Evolutionary conservation across 2,888 invertebrate genomes (phyloP).

Genomic region (Octonoba sinensis): DNA sequence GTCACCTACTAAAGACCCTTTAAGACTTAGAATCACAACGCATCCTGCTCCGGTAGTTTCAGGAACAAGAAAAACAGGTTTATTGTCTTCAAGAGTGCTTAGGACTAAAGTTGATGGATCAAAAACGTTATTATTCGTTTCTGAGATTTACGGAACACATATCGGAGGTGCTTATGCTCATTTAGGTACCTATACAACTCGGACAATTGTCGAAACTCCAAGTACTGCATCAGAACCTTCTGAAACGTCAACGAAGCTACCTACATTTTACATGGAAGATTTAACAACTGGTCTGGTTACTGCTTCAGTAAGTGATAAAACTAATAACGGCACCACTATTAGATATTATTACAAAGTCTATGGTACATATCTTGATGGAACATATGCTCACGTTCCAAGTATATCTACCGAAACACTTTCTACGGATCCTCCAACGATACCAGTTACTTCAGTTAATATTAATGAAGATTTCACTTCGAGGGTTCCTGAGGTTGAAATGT

Average conservation of each 20-base stretch:
- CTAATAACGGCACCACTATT: slow-evolving; percentile 58
- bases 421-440: background rate
- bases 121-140: slow-evolving; percentile 54
- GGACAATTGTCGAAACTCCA: slow-evolving; percentile 23
- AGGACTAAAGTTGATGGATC: slow-evolving; percentile 47
- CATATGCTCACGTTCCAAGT: slow-evolving; percentile 64
- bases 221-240: background rate
- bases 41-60: slow-evolving; percentile 5
- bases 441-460: background rate
- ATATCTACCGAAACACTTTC: slow-evolving; percentile 55
- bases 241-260: slow-evolving; percentile 10
- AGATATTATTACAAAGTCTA: slow-evolving; percentile 58
- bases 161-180: slow-evolving; percentile 66
- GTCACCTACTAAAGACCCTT: slow-evolving; percentile 35
- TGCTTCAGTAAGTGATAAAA: slow-evolving; percentile 52
- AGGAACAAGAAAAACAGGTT: slow-evolving; percentile 53
- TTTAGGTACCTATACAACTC: slow-evolving; percentile 65
- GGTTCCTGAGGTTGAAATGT: background rate
- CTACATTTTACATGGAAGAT: slow-evolving; percentile 42
- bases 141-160: slow-evolving; percentile 66
- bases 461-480: background rate
- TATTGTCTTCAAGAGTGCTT: slow-evolving; percentile 62
- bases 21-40: slow-evolving; percentile 22
- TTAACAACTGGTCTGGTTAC: slow-evolving; percentile 57
- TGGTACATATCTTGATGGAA: slow-evolving; percentile 62